Base-by-base conservation (phyloP, 2,113 vertebrate species). In the Sapayoa aenigma region DNA sequence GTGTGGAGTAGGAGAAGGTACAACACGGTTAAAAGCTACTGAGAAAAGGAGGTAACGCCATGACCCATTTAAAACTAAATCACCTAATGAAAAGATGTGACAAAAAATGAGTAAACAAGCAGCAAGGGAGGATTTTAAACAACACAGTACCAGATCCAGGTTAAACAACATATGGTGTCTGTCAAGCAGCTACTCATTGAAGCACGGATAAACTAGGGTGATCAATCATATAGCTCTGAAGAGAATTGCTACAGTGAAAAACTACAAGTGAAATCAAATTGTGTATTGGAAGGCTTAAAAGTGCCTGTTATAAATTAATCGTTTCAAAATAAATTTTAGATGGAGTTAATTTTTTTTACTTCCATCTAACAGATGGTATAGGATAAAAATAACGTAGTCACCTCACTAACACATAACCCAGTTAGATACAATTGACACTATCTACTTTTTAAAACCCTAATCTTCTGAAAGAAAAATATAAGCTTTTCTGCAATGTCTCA, bases 161-260 rank as follows among this genome's bases (percentile, higher is more conserved):
- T 94, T 94, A 96, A 95, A 91, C 65, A 94, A 72, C 91, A 87
- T 79, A 91, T 89, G 87, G 81, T 52, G 46, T 69, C 46, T 73
- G 73, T 91, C 81, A 62, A 50, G 66, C 69, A 82, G 67, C 33
- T 79, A 71, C 50, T 87, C 83, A 49, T 41, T 49, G 62, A 90
- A 91, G 46, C 0, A 0, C 9, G 20, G 15, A 3, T 59, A 62
- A 59, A 73, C 72, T 18, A 77, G 44, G 39, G 30, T 87, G 46
- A 93, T 85, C 5, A n/a, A 85, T 94, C 62, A 76, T 35, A 85
- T n/a, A 66, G 71, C 76, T 83, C 39, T 4, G 2, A 59, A 79
- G 88, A 89, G 23, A 85, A 55, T 21, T 80, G n/a, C 59, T 85
- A 5, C 23, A 31, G 46, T 31, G 30, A 68, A 71, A 93, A 93